Base-by-base conservation (phyloP, 2,113 vertebrate genomes). In the Nyctibius bracteatus region DNA sequence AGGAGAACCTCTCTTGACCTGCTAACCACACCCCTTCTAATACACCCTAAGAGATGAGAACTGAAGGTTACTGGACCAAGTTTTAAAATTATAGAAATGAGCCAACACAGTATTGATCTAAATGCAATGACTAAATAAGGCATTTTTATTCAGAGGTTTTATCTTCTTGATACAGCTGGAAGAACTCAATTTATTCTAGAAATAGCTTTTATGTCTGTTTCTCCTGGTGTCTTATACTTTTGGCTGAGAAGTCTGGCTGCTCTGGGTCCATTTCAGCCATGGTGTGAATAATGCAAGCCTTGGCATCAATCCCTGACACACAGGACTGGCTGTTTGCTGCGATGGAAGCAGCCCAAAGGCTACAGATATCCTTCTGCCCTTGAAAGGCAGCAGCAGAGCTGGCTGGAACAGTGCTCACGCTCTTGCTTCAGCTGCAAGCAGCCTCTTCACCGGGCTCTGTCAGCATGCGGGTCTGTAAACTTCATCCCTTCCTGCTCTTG, bases 251-350 rank as follows among this genome's bases (percentile, higher is more conserved):
- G 10, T n/a, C 67, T 85, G 51, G 16, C 61, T 88, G 54, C 84
- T 77, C 37, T 9, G 70, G 35, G 66, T 82, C 79, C 85, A 83
- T 54, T 72, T 96, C 84, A 92, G 3, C 59, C 27, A 9, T 52
- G 47, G n/a, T 43, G 78, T 87, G 87, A 79, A 81, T 79, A 85
- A 81, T 71, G 25, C 62, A 79, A 72, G 37, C 46, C 31, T 80
- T 92, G 93, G 74, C 43, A 0, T 35, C 21, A 4, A 35, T 86
- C 67, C 54, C 81, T 80, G 58, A 70, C 23, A 47, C 61, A 78
- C n/a, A 94, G 66, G 62, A 68, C 52, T 91, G 71, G 62, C 88
- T 86, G 35, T 94, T 92, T 91, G 49, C 84, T 85, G 74, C 18
- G 46, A 70, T 62, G 46, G 84, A 94, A 68, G 73, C 22, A 0